Evolutionary conservation across 2,797 vertebrate genomes (phyloP).

Genomic region (Sebastes goodei): DNA sequence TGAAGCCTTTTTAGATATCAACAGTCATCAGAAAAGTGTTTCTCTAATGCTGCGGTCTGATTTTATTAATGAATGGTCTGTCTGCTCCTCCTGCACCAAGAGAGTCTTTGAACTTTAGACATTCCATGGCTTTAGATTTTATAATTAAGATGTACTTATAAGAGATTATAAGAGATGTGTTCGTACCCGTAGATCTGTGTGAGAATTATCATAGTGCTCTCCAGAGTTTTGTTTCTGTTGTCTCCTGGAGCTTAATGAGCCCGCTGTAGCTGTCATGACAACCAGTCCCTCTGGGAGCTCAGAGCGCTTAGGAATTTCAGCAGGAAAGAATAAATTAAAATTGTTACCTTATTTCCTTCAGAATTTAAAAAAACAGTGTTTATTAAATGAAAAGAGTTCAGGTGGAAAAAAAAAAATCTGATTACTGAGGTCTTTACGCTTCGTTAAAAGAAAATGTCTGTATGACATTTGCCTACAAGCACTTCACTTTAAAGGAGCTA

Average conservation of each 20-base stretch:
- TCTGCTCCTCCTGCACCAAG: neutral
- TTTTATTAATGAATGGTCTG: neutral
- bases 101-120: neutral
- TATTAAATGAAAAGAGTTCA: neutral
- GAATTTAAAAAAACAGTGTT: neutral
- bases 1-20: neutral
- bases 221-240: neutral
- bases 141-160: neutral
- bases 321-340: neutral
- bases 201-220: neutral
- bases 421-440: neutral
- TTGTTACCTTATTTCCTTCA: neutral
- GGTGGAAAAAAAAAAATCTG: too few relatives aligned
- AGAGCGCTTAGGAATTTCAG: neutral
- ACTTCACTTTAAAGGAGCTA: neutral
- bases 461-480: neutral
- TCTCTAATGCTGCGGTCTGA: neutral
- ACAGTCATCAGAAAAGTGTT: neutral
- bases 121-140: neutral
- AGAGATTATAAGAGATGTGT: neutral
- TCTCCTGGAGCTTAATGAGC: slow-evolving; percentile 15
- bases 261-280: slow-evolving; percentile 43
- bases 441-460: neutral
- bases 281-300: neutral
- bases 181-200: neutral